phyloP scores from a whole-genome alignment of 2,113 vertebrate genomes.

The Gymnobelideus leadbeateri region DNA sequence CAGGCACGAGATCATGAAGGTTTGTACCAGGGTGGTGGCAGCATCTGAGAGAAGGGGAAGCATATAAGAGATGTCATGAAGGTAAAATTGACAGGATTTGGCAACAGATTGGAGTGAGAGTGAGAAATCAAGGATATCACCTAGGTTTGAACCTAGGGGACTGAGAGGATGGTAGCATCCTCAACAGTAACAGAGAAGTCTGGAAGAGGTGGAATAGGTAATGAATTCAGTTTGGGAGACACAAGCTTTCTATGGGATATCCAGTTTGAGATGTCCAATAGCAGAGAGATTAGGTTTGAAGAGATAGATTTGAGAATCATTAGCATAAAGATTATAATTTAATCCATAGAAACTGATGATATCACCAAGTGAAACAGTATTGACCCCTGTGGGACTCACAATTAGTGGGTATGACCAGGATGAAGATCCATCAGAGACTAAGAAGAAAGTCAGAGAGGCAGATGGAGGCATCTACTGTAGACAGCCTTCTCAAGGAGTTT shows the following conservation, averaged over 20 bases:
- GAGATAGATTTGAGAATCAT: background rate
- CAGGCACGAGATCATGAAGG: background rate
- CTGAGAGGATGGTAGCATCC: background rate
- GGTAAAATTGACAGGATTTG: background rate
- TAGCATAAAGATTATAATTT: background rate
- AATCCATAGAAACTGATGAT: background rate
- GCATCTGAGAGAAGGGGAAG: background rate
- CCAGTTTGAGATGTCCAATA: background rate
- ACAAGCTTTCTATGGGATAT: background rate
- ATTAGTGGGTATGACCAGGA: too few species aligned
- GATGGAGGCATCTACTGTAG: background rate
- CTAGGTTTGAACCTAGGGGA: background rate
- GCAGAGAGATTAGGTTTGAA: background rate
- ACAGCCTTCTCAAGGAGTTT: background rate
- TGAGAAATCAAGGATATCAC: background rate
- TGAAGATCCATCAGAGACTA: background rate
- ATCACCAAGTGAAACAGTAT: background rate
- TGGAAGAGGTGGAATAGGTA: background rate
- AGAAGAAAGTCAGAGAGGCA: background rate
- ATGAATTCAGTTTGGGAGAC: background rate
- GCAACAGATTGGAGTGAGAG: background rate
- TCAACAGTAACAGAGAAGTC: background rate
- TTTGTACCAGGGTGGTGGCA: background rate
- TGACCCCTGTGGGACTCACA: too few species aligned
- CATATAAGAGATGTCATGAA: background rate